A percentile compares a stretch with the other conserved stretches of the same genome.
phyloP scores from a whole-genome alignment of 1,140 invertebrate genomes.

The Dendroctonus ponderosae region DNA sequence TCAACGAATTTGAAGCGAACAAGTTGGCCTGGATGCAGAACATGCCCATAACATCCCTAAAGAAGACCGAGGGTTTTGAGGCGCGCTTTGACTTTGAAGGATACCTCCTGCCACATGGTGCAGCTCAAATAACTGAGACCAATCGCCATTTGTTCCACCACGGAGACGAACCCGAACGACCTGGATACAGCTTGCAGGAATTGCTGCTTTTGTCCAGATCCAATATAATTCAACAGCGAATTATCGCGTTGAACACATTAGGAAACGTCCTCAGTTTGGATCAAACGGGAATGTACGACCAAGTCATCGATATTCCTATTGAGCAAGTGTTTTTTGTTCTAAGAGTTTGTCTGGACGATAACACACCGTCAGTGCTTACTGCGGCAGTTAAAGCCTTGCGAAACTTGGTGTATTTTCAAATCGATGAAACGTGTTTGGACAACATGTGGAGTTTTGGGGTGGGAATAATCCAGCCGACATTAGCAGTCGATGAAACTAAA shows the following conservation, averaged over 20 bases:
- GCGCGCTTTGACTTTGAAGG: constrained; percentile 69
- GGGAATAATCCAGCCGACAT: constrained; percentile 62
- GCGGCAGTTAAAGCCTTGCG: constrained; percentile 71
- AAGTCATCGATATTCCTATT: constrained; percentile 61
- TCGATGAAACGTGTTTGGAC: constrained; percentile 76
- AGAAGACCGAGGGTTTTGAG: constrained; percentile 63
- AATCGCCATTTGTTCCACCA: constrained; percentile 81
- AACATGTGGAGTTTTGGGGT: constrained; percentile 66
- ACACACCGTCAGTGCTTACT: constrained; percentile 68
- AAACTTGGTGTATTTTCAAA: constrained; percentile 69
- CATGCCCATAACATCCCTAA: constrained; percentile 55
- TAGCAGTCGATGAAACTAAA: constrained; percentile 59
- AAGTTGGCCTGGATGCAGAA: constrained; percentile 85
- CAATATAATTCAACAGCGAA: constrained; percentile 74
- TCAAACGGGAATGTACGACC: constrained; percentile 69
- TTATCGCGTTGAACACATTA: constrained; percentile 73
- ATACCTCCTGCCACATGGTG: constrained; percentile 65
- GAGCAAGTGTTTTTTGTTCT: constrained; percentile 76
- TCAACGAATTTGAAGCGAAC: constrained; percentile 76
- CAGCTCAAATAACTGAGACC: constrained; percentile 59
- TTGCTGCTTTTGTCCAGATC: constrained; percentile 70
- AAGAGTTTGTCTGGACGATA: constrained; percentile 83
- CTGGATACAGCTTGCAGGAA: constrained; percentile 86
- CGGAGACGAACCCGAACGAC: constrained; percentile 84
- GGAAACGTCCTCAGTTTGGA: constrained; percentile 76